A percentile compares a stretch with the other conserved stretches of the same genome.
phyloP scores from a whole-genome alignment of 1,140 invertebrate species.

The Hylyphantes graminicola region DNA sequence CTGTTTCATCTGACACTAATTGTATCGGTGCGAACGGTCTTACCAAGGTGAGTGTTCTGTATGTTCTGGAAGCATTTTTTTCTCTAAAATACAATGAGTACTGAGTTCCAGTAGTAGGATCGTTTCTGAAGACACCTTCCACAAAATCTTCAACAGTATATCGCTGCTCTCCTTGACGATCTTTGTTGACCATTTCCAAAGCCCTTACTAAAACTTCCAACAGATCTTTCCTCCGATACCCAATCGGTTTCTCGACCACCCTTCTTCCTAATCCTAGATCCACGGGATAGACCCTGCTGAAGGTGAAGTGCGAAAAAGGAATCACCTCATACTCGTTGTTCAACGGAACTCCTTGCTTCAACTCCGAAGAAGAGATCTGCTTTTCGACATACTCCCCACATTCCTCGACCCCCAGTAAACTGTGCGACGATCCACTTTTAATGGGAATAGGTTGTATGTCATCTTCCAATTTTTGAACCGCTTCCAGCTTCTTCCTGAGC shows the following conservation, averaged over 20 bases:
- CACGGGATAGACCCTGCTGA: conserved; percentile 79
- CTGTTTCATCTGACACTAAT: conserved; percentile 70
- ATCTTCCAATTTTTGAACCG: conserved; percentile 19
- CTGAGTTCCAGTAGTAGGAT: conserved; percentile 81
- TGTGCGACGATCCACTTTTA: conserved; percentile 18
- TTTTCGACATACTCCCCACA: conserved; percentile 54
- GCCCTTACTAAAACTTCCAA: conserved; percentile 76
- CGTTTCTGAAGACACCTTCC: conserved; percentile 81
- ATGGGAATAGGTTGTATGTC: conserved; percentile 47
- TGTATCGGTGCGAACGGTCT: conserved; percentile 79
- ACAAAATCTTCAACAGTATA: conserved; percentile 78
- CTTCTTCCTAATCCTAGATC: conserved; percentile 82
- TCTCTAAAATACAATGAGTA: conserved; percentile 79
- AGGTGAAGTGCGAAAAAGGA: conserved; percentile 83
- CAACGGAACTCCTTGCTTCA: conserved; percentile 47
- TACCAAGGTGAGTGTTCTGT: conserved; percentile 76
- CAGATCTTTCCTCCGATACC: conserved; percentile 80
- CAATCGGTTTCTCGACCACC: conserved; percentile 85
- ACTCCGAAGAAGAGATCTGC: conserved; percentile 43
- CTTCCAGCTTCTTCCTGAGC: conserved; percentile 30
- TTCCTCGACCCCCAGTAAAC: conserved; percentile 38
- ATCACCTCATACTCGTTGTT: conserved; percentile 80
- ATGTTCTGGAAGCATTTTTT: conserved; percentile 62
- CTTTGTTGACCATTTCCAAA: conserved; percentile 76
- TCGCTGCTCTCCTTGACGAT: conserved; percentile 36